Percentiles rank a stretch among this genome's conserved stretches.
Evolutionary conservation across 2,113 vertebrate genomes (phyloP).

Genomic region (Uria aalge): DNA sequence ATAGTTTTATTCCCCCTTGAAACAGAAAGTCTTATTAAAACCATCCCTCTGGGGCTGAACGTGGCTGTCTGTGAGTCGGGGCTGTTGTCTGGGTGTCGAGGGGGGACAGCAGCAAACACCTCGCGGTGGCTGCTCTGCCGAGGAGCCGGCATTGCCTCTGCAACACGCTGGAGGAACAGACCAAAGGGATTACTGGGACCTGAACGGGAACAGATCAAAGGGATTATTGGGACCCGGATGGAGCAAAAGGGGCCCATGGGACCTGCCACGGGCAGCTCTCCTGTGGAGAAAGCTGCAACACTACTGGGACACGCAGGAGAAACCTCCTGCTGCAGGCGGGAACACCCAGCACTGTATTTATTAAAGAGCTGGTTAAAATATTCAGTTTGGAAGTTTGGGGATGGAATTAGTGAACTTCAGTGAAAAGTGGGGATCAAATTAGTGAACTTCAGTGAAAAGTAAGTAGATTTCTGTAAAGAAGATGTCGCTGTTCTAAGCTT

Average conservation of each 20-base stretch:
- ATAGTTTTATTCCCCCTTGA: neutral
- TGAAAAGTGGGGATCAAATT: neutral
- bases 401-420: neutral
- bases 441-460: neutral
- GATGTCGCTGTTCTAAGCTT: neutral
- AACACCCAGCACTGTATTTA: neutral
- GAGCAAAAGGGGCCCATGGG: neutral
- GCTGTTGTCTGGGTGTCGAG: neutral
- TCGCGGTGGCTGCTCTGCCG: neutral
- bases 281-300: fast-evolving
- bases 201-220: neutral
- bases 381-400: neutral
- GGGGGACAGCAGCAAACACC: neutral
- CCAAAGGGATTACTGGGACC: neutral
- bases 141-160: neutral
- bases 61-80: neutral
- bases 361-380: neutral
- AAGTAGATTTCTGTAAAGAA: neutral
- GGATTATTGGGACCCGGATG: neutral
- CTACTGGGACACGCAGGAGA: neutral
- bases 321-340: neutral
- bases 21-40: neutral
- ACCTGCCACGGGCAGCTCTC: fast-evolving
- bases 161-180: neutral
- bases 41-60: neutral